Base-by-base conservation (phyloP, 2,888 invertebrate species). In the Timema podura region DNA sequence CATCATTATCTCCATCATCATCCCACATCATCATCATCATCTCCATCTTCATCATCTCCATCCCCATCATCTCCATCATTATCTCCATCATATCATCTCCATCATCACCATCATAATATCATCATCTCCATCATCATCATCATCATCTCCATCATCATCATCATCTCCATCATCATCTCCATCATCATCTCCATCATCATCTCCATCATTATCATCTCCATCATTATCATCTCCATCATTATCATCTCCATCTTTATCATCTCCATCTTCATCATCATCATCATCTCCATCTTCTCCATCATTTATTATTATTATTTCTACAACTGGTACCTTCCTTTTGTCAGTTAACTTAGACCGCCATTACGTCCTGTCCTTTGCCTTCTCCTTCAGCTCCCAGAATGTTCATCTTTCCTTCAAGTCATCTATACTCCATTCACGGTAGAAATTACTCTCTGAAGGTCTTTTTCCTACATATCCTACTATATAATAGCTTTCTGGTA, bases 111-210 rank as follows among this genome's bases (percentile, higher is more conserved):
- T 64, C 3, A 3, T 5, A 65, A 3, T 5, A 65, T 65, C 48
- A 46, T n/a, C 48, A 3, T 45, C 67, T 61, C 5, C 67, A 67
- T 5, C 67, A 67, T 67, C 67, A 67, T 44, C 59, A 65, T 67
- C 51, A 3, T 5, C 68, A 68, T 66, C 48, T 11, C 48, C 69
- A 7, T 69, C 66, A 10, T 48, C 69, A 68, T 69, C 69, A 68
- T 67, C 69, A 68, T 68, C 66, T 45, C 9, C 69, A 68, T 48
- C 69, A 69, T 30, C 66, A 68, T 68, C 69, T 44, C 1, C 66
- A 68, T 68, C 69, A 68, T 48, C 69, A 68, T 69, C 69, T 45
- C 47, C 69, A 68, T 68, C 66, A 48, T 68, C 69, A 69, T 68
- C 69, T 47, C 2, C 69, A 68, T 68, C 66, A 68, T 16, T 54